phyloP scores from a whole-genome alignment of 2,888 invertebrate species.

The Drosophila siamana region DNA sequence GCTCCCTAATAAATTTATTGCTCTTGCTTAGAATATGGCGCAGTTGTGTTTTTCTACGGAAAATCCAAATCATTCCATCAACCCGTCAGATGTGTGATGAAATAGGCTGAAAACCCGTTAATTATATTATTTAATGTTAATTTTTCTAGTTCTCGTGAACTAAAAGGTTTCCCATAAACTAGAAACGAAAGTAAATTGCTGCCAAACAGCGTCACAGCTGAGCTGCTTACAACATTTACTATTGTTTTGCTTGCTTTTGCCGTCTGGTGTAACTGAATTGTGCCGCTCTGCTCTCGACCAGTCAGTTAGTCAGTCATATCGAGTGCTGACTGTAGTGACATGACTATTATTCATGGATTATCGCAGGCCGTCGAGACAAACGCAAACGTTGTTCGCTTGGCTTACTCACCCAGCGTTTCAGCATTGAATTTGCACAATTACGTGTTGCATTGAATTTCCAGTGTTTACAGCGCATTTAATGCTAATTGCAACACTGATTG shows the following conservation, averaged over 20 bases:
- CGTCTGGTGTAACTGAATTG: neutral
- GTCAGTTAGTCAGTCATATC: constrained; percentile 5
- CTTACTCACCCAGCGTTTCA: constrained; percentile 25
- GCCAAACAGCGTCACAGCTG: neutral
- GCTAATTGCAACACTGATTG: constrained; percentile 6
- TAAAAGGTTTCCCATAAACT: neutral
- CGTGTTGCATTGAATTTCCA: constrained; percentile 34
- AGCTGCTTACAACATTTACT: neutral
- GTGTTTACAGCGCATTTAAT: constrained; percentile 21
- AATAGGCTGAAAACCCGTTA: neutral
- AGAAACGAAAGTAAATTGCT: neutral
- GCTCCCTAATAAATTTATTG: constrained; percentile 18
- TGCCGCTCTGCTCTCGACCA: neutral
- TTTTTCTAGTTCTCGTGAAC: neutral
- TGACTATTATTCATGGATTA: constrained; percentile 12
- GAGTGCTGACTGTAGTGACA: constrained; percentile 9
- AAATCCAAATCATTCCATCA: neutral
- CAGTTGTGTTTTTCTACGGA: constrained; percentile 17
- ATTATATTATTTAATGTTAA: constrained; percentile 4
- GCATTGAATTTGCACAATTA: constrained; percentile 17
- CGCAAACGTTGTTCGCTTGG: neutral
- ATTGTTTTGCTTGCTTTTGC: no score
- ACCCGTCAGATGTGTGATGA: neutral
- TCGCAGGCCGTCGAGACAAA: constrained; percentile 9
- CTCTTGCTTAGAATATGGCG: constrained; percentile 10